Conservation (phyloP, 2,888 invertebrate species). For the Subacronicta megacephala region DNA sequence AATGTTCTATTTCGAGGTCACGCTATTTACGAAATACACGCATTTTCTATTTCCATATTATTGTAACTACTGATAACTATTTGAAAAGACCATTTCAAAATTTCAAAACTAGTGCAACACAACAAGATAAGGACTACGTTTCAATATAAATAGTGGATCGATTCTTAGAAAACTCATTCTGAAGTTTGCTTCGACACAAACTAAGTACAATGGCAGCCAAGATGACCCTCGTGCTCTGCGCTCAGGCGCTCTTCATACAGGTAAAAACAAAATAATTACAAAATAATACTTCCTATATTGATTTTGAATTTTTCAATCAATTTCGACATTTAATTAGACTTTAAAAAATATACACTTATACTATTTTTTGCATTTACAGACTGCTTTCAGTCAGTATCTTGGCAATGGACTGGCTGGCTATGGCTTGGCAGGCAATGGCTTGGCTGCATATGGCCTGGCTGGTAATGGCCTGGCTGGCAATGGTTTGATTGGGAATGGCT, state of each 20-base stretch:
- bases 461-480: no score
- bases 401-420: no score
- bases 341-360: no score
- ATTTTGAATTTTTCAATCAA: no score
- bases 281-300: no score
- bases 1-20: constrained; percentile 2
- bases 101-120: no score
- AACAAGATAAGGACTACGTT: constrained; percentile 14
- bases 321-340: no score
- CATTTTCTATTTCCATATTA: constrained; percentile 2
- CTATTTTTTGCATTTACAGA: background rate
- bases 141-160: constrained; percentile 19
- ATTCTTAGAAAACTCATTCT: constrained; percentile 16
- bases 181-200: constrained; percentile 12
- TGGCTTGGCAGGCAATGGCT: no score
- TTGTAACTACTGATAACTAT: constrained; percentile 9
- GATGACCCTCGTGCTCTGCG: constrained; percentile 57
- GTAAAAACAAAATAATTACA: background rate
- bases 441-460: no score
- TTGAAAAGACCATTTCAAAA: background rate
- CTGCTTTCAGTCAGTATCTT: background rate
- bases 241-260: constrained; percentile 1
- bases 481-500: background rate
- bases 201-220: constrained; percentile 58
- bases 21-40: background rate